Conservation (phyloP, 1,140 invertebrate species). For the Pteromalus puparum region DNA sequence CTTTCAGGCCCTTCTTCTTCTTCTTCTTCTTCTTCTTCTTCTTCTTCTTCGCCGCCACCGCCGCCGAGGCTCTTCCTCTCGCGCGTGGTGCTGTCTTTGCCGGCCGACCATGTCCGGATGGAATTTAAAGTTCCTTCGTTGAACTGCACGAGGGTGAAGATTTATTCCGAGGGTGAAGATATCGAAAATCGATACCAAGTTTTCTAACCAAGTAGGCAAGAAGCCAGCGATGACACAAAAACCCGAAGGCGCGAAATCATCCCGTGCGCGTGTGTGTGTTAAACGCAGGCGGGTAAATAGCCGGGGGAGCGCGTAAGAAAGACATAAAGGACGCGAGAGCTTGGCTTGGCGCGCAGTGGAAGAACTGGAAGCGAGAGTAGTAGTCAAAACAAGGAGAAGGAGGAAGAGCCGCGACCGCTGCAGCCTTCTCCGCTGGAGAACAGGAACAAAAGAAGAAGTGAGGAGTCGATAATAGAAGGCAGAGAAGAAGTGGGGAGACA, state of each 20-base stretch:
- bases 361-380: constrained; percentile 42
- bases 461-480: constrained; percentile 28
- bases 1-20: constrained; percentile 73
- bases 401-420: constrained; percentile 55
- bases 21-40: constrained; percentile 46
- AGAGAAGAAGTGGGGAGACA: constrained; percentile 29
- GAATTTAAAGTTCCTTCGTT: constrained; percentile 30
- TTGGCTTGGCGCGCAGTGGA: not conserved
- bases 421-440: constrained; percentile 46
- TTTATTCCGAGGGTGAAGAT: not conserved
- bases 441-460: constrained; percentile 45
- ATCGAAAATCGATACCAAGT: not conserved
- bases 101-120: not conserved
- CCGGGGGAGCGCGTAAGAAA: not conserved
- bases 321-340: constrained; percentile 32
- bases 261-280: not conserved
- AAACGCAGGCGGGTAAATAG: constrained; percentile 13
- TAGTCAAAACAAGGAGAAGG: constrained; percentile 48
- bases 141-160: not conserved
- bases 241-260: not conserved
- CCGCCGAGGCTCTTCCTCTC: not conserved
- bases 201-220: too few species aligned
- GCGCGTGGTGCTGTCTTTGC: not conserved
- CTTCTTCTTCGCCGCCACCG: not conserved
- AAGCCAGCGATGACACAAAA: not conserved